Evolutionary conservation across 2,888 invertebrate species (phyloP).

Genomic region (Trachelus stipa): DNA sequence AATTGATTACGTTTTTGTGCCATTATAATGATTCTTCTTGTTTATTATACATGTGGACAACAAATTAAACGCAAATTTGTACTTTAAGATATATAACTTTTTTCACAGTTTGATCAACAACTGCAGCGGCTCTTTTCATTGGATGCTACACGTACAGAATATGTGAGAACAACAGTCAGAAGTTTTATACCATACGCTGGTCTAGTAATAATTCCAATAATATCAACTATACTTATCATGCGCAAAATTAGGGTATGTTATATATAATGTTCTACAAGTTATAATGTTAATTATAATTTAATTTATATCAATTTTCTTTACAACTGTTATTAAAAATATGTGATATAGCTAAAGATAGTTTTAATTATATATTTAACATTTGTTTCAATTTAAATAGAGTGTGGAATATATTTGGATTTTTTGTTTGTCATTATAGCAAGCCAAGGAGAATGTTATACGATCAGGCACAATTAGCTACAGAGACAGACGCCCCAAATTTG

Average conservation of each 20-base stretch:
- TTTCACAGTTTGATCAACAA: conserved; percentile 83
- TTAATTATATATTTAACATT: not conserved
- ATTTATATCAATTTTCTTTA: not conserved
- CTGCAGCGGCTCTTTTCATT: conserved; percentile 80
- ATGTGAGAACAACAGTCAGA: conserved; percentile 76
- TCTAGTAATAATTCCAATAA: conserved; percentile 71
- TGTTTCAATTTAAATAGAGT: not conserved
- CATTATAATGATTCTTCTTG: too few relatives aligned
- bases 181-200: conserved; percentile 66
- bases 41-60: not conserved
- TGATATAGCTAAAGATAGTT: not conserved
- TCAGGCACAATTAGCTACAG: conserved; percentile 81
- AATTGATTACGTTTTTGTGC: not conserved
- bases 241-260: conserved; percentile 68
- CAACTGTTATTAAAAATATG: not conserved
- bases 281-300: not conserved
- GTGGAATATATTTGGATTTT: not conserved
- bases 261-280: conserved; percentile 9
- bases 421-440: conserved; percentile 51
- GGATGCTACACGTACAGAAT: conserved; percentile 74
- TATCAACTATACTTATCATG: conserved; percentile 69
- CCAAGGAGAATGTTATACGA: conserved; percentile 72
- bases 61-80: not conserved
- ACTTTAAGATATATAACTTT: conserved; percentile 20
- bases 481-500: conserved; percentile 78